Evolutionary conservation across 1,140 invertebrate genomes (phyloP).

Genomic region (Holotrichia oblita): DNA sequence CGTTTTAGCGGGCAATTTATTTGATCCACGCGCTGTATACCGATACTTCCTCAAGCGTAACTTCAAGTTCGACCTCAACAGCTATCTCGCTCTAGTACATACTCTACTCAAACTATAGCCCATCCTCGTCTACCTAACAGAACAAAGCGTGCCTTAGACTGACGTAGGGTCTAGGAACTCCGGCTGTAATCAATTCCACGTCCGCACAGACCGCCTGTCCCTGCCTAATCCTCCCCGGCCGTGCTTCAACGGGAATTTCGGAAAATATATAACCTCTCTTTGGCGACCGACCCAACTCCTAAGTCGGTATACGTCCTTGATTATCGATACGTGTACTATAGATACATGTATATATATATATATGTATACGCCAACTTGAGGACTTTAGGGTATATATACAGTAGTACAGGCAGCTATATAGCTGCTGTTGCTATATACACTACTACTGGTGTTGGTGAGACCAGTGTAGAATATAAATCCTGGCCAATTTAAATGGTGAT

Average conservation of each 20-base stretch:
- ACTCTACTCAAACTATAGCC: neutral
- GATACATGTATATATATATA: slow-evolving; percentile 11
- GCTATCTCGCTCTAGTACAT: neutral
- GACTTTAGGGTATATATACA: neutral
- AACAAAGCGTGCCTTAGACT: neutral
- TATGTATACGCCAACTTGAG: neutral
- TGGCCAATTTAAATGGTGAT: slow-evolving; percentile 18
- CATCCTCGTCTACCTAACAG: neutral
- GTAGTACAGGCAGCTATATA: no score
- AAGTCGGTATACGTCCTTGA: slow-evolving; percentile 28
- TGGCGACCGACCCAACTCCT: slow-evolving; percentile 4
- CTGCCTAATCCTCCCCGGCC: slow-evolving; percentile 9
- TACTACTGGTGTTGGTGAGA: neutral
- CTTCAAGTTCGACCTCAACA: neutral
- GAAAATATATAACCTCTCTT: slow-evolving; percentile 21
- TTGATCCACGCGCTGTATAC: neutral
- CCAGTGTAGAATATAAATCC: neutral
- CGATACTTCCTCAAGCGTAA: neutral
- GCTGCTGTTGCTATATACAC: neutral
- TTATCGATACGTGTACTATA: slow-evolving; percentile 13
- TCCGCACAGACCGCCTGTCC: slow-evolving; percentile 21
- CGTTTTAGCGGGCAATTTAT: neutral
- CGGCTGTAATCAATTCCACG: slow-evolving; percentile 30
- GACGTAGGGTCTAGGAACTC: neutral
- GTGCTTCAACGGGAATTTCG: slow-evolving; percentile 32